phyloP scores from a whole-genome alignment of 2,113 vertebrate species.

The Tychaedon coryphoeus region DNA sequence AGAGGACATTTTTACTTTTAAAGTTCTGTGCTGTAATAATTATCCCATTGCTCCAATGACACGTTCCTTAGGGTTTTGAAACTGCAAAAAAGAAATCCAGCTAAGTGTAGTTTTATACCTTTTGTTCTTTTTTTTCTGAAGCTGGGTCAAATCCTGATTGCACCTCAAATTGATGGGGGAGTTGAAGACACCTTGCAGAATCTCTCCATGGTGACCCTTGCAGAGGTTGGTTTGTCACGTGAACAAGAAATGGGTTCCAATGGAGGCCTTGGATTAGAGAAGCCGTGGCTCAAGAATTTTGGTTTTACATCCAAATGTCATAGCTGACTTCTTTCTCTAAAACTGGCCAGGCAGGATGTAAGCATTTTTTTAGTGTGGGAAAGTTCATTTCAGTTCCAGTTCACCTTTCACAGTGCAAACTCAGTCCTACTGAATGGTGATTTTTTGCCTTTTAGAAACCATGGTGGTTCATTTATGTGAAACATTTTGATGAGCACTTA shows the following conservation, averaged over 20 bases:
- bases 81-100: constrained; percentile 22
- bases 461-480: background rate
- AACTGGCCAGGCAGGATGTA: background rate
- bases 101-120: background rate
- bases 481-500: background rate
- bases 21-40: background rate
- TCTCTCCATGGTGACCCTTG: background rate
- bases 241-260: background rate
- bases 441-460: background rate
- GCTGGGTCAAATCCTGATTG: background rate
- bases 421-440: background rate
- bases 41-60: background rate
- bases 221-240: background rate
- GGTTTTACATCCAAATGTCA: background rate
- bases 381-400: constrained; percentile 23
- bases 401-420: background rate
- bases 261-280: background rate
- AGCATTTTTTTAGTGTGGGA: background rate
- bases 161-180: background rate
- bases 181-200: background rate
- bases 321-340: background rate
- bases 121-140: background rate
- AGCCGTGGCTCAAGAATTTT: background rate
- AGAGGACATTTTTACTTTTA: constrained; percentile 20
- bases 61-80: background rate